Base-by-base conservation (phyloP, 2,888 invertebrate species). In the Heteropelma amictum region DNA sequence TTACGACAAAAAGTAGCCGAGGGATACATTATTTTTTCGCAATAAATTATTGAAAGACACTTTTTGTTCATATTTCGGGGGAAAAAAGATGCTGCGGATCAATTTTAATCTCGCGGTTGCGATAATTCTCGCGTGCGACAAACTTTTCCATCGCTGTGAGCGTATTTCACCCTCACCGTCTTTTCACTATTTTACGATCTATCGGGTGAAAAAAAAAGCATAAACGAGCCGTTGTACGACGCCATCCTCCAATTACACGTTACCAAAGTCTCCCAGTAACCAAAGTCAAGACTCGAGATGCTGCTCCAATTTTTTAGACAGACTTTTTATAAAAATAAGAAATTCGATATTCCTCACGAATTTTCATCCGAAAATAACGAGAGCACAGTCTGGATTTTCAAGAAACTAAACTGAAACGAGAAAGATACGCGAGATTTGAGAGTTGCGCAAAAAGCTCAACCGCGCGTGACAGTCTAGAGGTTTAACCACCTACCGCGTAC, bases 121-220 rank as follows among this genome's bases (percentile, higher is more conserved):
- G 67, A 42, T 7, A n/a, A 14, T 54, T n/a, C n/a, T 58, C 56
- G 71, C 67, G 71, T 63, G 63, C 58, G 47, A 14, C 51, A 35
- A 67, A 75, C n/a, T n/a, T 54, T 56, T 47, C 33, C 10, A 58
- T 56, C 12, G 56, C 65, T 58, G 61, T 61, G 17, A 67, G 67
- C 71, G 26, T 63, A 35, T 45, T 67, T 76, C 60, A 70, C 73
- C 67, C 73, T 26, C 12, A 35, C 64, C 51, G 54, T 61, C 47
- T 53, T 69, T 28, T 67, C 53, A 38, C 68, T 71, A 71, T 61
- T 78, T 75, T 75, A 78, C 76, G 76, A 78, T 71, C 64, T 54
- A 71, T 70, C 53, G 73, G 68, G 73, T 68, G 70, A 76, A 69
- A 68, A 76, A 58, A 45, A 60, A 21, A n/a, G n/a, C n/a, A n/a